These are phyloP conservation scores for Strix uralensis DNA, from an alignment of 2,113 vertebrate genomes.

Conservation along the genomic window DNA sequence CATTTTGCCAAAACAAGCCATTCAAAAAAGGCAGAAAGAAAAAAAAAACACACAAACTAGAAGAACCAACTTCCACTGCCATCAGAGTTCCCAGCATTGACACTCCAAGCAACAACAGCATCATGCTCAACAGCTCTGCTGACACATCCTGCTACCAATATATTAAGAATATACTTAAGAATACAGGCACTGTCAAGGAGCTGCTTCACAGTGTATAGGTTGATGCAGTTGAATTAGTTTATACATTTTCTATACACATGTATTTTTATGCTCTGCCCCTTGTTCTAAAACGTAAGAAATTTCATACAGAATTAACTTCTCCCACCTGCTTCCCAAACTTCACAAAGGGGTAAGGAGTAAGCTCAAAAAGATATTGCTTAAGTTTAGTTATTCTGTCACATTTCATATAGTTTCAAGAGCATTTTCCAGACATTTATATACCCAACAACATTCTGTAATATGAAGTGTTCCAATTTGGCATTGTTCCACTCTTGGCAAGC, in stretches of 20 bases:
- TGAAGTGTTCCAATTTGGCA: slow-evolving; percentile 36
- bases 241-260: rapidly evolving
- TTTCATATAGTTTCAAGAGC: neutral
- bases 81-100: neutral
- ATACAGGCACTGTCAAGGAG: rapidly evolving
- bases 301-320: neutral
- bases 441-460: neutral
- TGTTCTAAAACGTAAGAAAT: neutral
- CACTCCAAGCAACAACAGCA: neutral
- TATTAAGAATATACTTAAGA: neutral
- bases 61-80: neutral
- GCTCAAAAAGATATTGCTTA: neutral
- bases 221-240: neutral
- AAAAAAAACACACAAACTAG: neutral
- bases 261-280: neutral
- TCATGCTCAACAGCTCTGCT: neutral
- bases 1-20: neutral
- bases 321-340: neutral
- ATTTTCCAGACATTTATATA: slow-evolving; percentile 1
- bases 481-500: slow-evolving; percentile 22
- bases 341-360: neutral
- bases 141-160: neutral
- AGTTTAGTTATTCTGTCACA: neutral
- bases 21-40: neutral
- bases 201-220: neutral